Conservation (phyloP, 2,888 invertebrate species). For the Metalampra italica region DNA sequence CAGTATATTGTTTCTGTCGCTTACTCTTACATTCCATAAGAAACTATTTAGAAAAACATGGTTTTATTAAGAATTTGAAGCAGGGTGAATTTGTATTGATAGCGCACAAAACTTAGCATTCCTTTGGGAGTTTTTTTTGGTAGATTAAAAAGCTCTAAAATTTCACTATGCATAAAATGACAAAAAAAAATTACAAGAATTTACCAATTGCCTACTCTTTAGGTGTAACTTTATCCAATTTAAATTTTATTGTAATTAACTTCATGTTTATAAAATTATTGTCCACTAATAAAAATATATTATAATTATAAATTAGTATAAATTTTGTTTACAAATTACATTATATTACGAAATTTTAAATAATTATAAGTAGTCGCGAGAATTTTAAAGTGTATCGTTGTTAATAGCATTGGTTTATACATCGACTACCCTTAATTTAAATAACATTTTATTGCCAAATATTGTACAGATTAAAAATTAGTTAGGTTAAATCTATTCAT, state of each 20-base stretch:
- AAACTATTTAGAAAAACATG: background rate
- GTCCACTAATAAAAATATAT: slow-evolving; percentile 37
- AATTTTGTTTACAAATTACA: slow-evolving; percentile 1
- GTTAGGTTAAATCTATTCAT: slow-evolving; percentile 35
- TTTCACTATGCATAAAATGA: too few relatives aligned
- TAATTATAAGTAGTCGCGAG: background rate
- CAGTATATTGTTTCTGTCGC: background rate
- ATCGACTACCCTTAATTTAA: slow-evolving; percentile 24
- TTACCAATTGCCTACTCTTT: slow-evolving; percentile 30
- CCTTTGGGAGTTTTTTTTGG: slow-evolving; percentile 8
- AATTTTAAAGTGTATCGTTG: background rate
- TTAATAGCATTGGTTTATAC: slow-evolving; percentile 23
- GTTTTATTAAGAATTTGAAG: background rate
- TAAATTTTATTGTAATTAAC: slow-evolving; percentile 26
- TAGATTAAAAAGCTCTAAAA: background rate
- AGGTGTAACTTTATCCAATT: slow-evolving; percentile 37
- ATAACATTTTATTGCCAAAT: slow-evolving; percentile 38
- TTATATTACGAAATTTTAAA: background rate
- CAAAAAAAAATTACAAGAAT: slow-evolving; percentile 26
- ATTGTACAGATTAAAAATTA: slow-evolving; percentile 40
- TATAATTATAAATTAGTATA: slow-evolving; percentile 18
- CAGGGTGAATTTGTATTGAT: slow-evolving; percentile 53
- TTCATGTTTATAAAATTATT: slow-evolving; percentile 32
- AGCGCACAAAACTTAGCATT: slow-evolving; percentile 56
- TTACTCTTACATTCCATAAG: background rate